Evolutionary conservation across 2,888 invertebrate genomes (phyloP).

Genomic region (Physocephala rufipes): DNA sequence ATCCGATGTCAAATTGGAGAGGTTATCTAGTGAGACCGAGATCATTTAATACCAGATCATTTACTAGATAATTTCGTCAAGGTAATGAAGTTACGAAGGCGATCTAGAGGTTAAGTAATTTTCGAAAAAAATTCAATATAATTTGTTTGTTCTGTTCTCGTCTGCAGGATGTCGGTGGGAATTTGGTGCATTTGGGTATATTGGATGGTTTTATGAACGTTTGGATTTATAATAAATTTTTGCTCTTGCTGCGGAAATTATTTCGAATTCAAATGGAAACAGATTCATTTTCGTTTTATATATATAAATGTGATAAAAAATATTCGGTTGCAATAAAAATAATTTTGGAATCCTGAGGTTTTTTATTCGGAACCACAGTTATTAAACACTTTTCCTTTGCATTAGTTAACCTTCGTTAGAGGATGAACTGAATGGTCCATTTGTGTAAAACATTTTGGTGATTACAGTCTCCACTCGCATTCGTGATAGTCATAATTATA

Average conservation of each 20-base stretch:
- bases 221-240: slow-evolving; percentile 77
- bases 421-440: too few relatives aligned
- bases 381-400: background rate
- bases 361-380: background rate
- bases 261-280: background rate
- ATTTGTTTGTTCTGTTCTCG: background rate
- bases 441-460: too few relatives aligned
- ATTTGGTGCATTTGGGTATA: slow-evolving; percentile 77
- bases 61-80: slow-evolving; percentile 84
- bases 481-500: too few relatives aligned
- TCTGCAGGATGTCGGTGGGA: slow-evolving; percentile 70
- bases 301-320: too few relatives aligned
- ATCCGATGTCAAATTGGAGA: slow-evolving; percentile 90
- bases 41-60: slow-evolving; percentile 93
- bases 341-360: background rate
- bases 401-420: too few relatives aligned
- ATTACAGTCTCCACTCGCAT: too few relatives aligned
- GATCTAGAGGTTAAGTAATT: background rate
- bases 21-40: slow-evolving; percentile 87
- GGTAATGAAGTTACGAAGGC: slow-evolving; percentile 67
- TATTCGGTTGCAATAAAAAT: background rate
- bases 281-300: too few relatives aligned
- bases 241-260: background rate
- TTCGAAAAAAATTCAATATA: background rate
- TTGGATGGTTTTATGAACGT: slow-evolving; percentile 92